phyloP scores from a whole-genome alignment of 1,140 invertebrate species.

The Lepidostoma basale region DNA sequence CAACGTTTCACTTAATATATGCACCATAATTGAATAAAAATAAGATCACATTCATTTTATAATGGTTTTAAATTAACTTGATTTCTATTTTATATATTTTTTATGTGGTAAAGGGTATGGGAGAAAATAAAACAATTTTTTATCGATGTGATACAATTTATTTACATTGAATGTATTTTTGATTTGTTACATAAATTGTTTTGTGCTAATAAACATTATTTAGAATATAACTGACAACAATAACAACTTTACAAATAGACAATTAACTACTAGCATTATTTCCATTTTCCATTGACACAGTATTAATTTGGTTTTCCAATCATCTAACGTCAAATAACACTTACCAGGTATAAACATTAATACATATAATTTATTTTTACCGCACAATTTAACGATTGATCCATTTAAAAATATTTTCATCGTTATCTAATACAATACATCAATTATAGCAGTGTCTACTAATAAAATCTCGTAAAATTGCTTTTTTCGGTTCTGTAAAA shows the following conservation, averaged over 20 bases:
- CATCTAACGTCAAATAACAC: conserved; percentile 32
- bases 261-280: conserved; percentile 12
- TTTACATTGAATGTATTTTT: conserved; percentile 35
- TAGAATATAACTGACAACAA: conserved; percentile 42
- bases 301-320: too few species aligned
- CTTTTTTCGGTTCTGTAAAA: too few species aligned
- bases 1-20: too few species aligned
- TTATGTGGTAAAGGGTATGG: too few species aligned
- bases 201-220: conserved; percentile 32
- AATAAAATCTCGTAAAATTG: too few species aligned
- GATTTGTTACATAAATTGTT: conserved; percentile 17
- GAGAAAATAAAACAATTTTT: conserved; percentile 27
- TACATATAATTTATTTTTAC: neutral
- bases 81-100: too few species aligned
- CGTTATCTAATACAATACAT: too few species aligned
- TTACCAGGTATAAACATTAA: neutral
- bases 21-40: too few species aligned
- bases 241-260: conserved; percentile 43
- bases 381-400: neutral
- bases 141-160: conserved; percentile 38
- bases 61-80: too few species aligned
- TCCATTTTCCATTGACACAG: neutral
- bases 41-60: too few species aligned
- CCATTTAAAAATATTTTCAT: conserved; percentile 4
- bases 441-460: too few species aligned